Percentiles rank a stretch among this genome's conserved stretches.
Conservation (phyloP, 2,888 invertebrate genomes). For the Drosophila tanythrix region DNA sequence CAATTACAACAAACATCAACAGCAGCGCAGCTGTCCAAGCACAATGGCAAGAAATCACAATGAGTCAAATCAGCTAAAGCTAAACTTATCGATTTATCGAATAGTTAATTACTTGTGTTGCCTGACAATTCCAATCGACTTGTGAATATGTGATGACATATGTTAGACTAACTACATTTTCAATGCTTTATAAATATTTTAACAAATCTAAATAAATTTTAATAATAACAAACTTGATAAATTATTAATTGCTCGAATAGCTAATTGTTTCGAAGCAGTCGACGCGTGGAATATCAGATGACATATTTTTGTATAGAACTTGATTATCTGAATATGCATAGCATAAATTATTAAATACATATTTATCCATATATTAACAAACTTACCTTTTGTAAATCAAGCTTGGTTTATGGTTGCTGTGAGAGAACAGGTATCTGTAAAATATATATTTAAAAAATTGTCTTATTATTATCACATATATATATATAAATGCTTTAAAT, state of each 20-base stretch:
- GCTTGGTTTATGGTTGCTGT: neutral
- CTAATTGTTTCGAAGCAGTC: neutral
- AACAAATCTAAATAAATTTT: neutral
- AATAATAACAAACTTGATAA: neutral
- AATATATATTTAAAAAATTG: neutral
- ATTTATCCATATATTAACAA: neutral
- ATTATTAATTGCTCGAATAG: neutral
- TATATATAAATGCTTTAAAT: neutral
- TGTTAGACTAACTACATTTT: neutral
- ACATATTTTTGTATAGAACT: neutral
- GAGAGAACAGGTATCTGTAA: constrained; percentile 12
- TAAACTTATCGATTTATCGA: neutral
- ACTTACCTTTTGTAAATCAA: neutral
- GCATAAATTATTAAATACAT: neutral
- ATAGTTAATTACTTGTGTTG: neutral
- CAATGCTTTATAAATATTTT: neutral
- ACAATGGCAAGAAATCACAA: constrained; percentile 44
- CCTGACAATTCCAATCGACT: neutral
- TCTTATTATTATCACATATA: neutral
- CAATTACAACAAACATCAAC: neutral
- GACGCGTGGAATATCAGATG: neutral
- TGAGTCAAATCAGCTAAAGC: constrained; percentile 17
- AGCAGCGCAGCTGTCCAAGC: constrained; percentile 13
- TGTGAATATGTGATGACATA: neutral
- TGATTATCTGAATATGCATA: neutral